Base-by-base conservation (phyloP, 1,140 invertebrate species). In the Conus betulinus region DNA sequence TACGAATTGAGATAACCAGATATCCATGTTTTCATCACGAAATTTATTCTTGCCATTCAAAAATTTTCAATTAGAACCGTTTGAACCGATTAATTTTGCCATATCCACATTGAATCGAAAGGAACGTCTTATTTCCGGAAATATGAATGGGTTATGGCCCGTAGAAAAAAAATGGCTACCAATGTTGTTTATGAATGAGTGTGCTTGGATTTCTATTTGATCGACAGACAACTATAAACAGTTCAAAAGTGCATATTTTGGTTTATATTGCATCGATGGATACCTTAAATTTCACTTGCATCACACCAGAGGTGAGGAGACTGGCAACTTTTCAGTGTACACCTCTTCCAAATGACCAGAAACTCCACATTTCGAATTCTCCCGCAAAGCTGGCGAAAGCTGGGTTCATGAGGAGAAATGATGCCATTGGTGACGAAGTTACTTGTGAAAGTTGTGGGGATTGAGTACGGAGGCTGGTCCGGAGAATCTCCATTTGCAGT, bases 401-500 rank as follows among this genome's bases (percentile, higher is more conserved):
- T 17, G 90, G 90, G 20, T 90, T 90, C 84, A 25, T 87, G 55
- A 85, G 89, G 39, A 8, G 51, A 23, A 52, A 6, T 25, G 76
- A 71, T 79, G 82, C 79, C 78, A 17, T 6, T 6, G n/a, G 55
- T 13, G 90, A 89, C 76, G 86, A 89, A 74, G 88, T 90, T 87
- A 74, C 52, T 67, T 90, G 90, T 83, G 53, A 67, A 76, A 23
- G 17, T 23, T 90, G 90, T 88, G 60, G 55, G 55, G 27, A 74
- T 88, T 4, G 82, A 53, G 53, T 89, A 87, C 76, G 53, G 76
- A 17, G 78, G 39, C 5, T 90, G 90, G 90, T n/a, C 13, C 8
- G 88, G 87, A 23, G 88, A 90, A 82, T 90, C 90, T 8, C 90
- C 90, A 4, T 82, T 89, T n/a, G 90, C 90, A 55, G 90, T 90